Conservation (phyloP, 1,140 invertebrate genomes). For the Copidosoma floridanum region DNA sequence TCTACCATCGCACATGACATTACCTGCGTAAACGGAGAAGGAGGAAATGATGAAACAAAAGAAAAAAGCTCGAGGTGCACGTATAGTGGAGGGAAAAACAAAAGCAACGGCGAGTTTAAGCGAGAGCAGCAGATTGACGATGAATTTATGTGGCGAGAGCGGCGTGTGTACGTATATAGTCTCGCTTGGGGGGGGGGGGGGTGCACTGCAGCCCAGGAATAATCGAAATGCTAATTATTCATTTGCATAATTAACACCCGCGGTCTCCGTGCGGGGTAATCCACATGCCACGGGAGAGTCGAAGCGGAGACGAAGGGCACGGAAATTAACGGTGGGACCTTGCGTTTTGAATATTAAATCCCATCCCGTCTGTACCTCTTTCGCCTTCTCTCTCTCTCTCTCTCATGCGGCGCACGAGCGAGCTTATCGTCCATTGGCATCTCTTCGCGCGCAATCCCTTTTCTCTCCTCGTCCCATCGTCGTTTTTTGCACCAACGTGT, state of each 20-base stretch:
- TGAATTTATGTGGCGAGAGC: constrained; percentile 2
- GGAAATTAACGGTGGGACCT: constrained; percentile 46
- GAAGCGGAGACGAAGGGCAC: constrained; percentile 2
- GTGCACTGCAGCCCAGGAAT: constrained; percentile 35
- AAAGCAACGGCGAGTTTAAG: neutral
- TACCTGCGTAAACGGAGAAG: too few species aligned
- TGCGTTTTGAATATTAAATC: constrained; percentile 49
- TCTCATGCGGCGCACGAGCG: constrained; percentile 7
- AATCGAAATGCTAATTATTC: constrained; percentile 54
- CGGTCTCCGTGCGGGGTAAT: constrained; percentile 42
- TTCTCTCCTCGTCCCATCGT: constrained; percentile 8
- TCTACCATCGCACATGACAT: too few species aligned
- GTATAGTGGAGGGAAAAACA: neutral
- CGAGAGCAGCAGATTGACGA: neutral
- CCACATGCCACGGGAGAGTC: constrained; percentile 27
- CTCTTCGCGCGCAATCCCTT: constrained; percentile 3
- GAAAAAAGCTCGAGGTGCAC: neutral
- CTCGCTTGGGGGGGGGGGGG: neutral
- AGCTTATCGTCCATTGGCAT: constrained; percentile 31
- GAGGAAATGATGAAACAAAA: too few species aligned
- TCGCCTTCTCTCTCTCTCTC: too few species aligned
- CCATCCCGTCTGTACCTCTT: too few species aligned
- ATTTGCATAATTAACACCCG: constrained; percentile 51
- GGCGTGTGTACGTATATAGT: neutral
- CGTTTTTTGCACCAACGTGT: too few species aligned